Percentiles rank a stretch among this genome's conserved stretches.
These are phyloP conservation scores for Cercopithecus mona DNA, from an alignment of 2,113 vertebrate genomes.

Conservation along the genomic window DNA sequence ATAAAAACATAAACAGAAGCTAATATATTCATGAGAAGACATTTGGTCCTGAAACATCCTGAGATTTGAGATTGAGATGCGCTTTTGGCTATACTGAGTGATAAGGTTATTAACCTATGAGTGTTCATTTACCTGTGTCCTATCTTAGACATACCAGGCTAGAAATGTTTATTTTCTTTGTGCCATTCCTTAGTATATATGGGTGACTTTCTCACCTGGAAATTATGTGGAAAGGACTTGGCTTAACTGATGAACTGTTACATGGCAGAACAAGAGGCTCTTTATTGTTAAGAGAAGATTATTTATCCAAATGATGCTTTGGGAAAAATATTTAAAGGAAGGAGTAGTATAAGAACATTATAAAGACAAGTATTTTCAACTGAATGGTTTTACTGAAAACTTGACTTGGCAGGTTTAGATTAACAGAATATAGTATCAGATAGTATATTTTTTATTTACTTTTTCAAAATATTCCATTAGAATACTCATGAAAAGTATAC, in stretches of 20 bases:
- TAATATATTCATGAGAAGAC: not conserved
- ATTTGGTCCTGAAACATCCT: not conserved
- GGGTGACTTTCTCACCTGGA: not conserved
- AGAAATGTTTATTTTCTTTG: not conserved
- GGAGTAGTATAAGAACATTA: no score
- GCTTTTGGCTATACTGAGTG: not conserved
- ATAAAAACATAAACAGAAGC: slow-evolving; percentile 53
- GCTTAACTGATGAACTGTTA: not conserved
- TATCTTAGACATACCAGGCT: not conserved
- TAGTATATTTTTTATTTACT: not conserved
- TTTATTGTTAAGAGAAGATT: not conserved
- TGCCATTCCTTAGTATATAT: not conserved
- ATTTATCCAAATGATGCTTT: not conserved
- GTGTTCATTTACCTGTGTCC: not conserved
- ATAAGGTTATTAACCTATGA: not conserved
- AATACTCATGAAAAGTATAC: slow-evolving; percentile 16
- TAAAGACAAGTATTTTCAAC: not conserved
- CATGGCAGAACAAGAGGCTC: not conserved
- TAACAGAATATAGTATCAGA: not conserved
- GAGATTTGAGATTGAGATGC: not conserved
- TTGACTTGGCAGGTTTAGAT: not conserved
- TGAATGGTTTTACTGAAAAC: not conserved
- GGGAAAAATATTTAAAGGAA: not conserved
- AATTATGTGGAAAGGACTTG: not conserved
- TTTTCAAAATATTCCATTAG: not conserved